Conservation (phyloP, 2,113 vertebrate genomes). For the Hippoglossus stenolepis region DNA sequence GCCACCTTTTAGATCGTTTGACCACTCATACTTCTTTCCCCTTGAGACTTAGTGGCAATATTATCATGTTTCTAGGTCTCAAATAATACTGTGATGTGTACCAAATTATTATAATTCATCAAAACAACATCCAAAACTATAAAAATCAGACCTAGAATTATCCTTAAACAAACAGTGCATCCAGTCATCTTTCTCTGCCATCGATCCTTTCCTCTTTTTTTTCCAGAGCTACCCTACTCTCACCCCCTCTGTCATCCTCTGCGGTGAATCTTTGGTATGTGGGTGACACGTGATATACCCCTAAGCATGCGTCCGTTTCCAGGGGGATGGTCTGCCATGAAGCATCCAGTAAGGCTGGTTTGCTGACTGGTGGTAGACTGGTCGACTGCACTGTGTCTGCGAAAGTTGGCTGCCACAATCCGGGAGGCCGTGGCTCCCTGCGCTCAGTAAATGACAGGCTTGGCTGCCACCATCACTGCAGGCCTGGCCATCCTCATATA, state of each 20-base stretch:
- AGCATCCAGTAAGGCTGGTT: constrained; percentile 29
- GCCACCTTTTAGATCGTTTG: constrained; percentile 14
- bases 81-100: not conserved
- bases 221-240: constrained; percentile 15
- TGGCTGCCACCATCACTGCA: constrained; percentile 43
- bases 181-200: not conserved
- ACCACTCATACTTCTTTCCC: not conserved
- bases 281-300: constrained; percentile 47
- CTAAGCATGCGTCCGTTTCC: constrained; percentile 27
- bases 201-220: constrained; percentile 2
- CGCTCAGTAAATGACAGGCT: constrained; percentile 53
- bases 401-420: constrained; percentile 22
- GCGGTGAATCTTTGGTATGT: constrained; percentile 39
- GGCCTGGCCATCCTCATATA: constrained; percentile 11
- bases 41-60: not conserved
- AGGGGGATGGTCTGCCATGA: not conserved
- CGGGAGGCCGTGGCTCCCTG: constrained; percentile 33
- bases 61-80: constrained; percentile 3
- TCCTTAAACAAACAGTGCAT: constrained; percentile 26
- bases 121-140: not conserved
- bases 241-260: constrained; percentile 30
- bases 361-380: constrained; percentile 28
- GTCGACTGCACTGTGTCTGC: constrained; percentile 32
- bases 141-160: not conserved
- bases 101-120: not conserved